Percentiles rank a stretch among this genome's conserved stretches.
Evolutionary conservation across 92 coral and sea anemone species (phyloP).

Genomic region (Phenganax marumi): DNA sequence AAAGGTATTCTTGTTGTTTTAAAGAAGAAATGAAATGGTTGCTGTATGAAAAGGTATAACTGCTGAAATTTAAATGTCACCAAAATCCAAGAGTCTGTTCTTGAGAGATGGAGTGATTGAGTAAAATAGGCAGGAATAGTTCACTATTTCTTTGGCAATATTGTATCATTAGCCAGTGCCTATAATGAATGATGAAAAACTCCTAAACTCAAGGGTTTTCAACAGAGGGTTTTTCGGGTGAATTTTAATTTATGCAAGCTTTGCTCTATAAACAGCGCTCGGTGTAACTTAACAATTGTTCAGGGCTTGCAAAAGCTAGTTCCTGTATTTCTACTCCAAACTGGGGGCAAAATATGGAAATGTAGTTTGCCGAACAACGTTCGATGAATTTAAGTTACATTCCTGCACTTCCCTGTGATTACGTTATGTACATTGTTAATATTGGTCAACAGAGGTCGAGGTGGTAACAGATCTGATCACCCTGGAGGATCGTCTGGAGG

Average conservation of each 20-base stretch:
- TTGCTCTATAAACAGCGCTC: too few relatives aligned
- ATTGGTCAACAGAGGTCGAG: constrained; percentile 79
- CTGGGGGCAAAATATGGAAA: background rate
- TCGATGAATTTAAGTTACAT: background rate
- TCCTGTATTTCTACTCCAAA: too few relatives aligned
- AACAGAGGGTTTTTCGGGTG: too few relatives aligned
- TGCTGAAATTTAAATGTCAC: background rate
- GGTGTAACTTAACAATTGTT: too few relatives aligned
- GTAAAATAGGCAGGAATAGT: too few relatives aligned
- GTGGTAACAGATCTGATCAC: constrained; percentile 65
- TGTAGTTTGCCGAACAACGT: background rate
- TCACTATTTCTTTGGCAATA: too few relatives aligned
- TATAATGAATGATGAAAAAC: too few relatives aligned
- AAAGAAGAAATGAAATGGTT: constrained; percentile 19
- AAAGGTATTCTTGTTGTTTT: background rate
- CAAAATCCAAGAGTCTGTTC: background rate
- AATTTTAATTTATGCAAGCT: too few relatives aligned
- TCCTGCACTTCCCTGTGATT: background rate
- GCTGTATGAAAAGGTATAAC: constrained; percentile 18
- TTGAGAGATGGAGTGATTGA: background rate
- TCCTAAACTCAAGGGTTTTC: too few relatives aligned
- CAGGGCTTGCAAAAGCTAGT: too few relatives aligned
- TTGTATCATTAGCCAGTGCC: too few relatives aligned
- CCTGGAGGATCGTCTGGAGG: constrained; percentile 34
- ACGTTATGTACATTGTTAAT: constrained; percentile 31